Conservation (phyloP, 2,888 invertebrate genomes). For the Eristalinus aeneus region DNA sequence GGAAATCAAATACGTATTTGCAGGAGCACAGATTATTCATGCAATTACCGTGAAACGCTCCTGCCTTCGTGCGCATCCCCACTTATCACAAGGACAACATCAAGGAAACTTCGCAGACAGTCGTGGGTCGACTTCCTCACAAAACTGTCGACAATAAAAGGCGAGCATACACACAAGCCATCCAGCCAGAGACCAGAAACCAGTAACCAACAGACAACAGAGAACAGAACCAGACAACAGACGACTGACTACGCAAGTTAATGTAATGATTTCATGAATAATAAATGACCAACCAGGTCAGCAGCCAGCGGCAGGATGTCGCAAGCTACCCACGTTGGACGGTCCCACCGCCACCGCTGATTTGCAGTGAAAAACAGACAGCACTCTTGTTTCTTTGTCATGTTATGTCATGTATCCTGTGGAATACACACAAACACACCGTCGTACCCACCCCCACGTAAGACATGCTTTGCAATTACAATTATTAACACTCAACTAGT, state of each 20-base stretch:
- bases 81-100: slow-evolving; percentile 20
- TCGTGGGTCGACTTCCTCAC: background rate
- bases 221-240: background rate
- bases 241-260: slow-evolving; percentile 70
- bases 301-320: background rate
- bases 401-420: slow-evolving; percentile 33
- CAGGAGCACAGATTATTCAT: slow-evolving; percentile 9
- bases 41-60: slow-evolving; percentile 15
- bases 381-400: slow-evolving; percentile 25
- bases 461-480: slow-evolving; percentile 59
- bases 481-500: slow-evolving; percentile 43
- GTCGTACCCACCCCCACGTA: background rate
- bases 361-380: slow-evolving; percentile 33
- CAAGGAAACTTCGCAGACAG: slow-evolving; percentile 48
- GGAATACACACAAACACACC: background rate
- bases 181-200: too few species aligned
- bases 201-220: slow-evolving; percentile 16
- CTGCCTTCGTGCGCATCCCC: background rate
- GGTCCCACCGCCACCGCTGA: background rate
- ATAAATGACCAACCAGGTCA: slow-evolving; percentile 73
- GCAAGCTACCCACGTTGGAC: slow-evolving; percentile 10
- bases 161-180: background rate
- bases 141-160: background rate
- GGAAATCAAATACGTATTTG: slow-evolving; percentile 19
- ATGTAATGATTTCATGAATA: slow-evolving; percentile 79